A percentile compares a stretch with the other conserved stretches of the same genome.
These are phyloP conservation scores for Metellina segmentata DNA, from an alignment of 2,888 invertebrate species.

Conservation along the genomic window DNA sequence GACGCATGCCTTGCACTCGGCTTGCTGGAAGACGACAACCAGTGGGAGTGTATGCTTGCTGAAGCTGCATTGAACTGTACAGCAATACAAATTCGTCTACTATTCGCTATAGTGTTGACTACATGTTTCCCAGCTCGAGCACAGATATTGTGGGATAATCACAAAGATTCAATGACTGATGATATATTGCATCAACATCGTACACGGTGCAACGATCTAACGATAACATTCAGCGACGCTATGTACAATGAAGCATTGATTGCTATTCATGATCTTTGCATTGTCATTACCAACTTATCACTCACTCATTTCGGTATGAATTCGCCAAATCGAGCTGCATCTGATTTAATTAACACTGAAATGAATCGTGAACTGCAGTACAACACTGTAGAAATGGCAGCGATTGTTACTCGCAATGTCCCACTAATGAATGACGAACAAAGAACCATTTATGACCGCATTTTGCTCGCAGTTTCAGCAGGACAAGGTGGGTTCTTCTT, in stretches of 20 bases:
- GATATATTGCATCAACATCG: too few species aligned
- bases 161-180: too few species aligned
- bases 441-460: too few species aligned
- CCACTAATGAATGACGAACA: constrained; percentile 44
- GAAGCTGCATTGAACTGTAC: constrained; percentile 47
- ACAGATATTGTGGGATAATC: too few species aligned
- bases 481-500: too few species aligned
- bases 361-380: constrained; percentile 17
- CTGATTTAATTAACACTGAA: too few species aligned
- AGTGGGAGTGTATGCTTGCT: constrained; percentile 54
- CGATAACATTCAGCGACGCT: constrained; percentile 36
- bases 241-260: constrained; percentile 51
- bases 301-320: too few species aligned
- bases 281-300: constrained; percentile 42
- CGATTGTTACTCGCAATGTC: constrained; percentile 45
- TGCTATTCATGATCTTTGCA: constrained; percentile 39
- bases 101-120: constrained; percentile 44
- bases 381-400: constrained; percentile 40
- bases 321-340: too few species aligned
- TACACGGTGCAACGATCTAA: too few species aligned
- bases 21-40: constrained; percentile 57
- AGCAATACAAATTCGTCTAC: constrained; percentile 45
- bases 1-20: constrained; percentile 43
- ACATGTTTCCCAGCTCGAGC: too few species aligned
- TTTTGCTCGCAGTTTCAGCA: too few species aligned